phyloP scores from a whole-genome alignment of 2,113 vertebrate species.

The Pluvianellus socialis region DNA sequence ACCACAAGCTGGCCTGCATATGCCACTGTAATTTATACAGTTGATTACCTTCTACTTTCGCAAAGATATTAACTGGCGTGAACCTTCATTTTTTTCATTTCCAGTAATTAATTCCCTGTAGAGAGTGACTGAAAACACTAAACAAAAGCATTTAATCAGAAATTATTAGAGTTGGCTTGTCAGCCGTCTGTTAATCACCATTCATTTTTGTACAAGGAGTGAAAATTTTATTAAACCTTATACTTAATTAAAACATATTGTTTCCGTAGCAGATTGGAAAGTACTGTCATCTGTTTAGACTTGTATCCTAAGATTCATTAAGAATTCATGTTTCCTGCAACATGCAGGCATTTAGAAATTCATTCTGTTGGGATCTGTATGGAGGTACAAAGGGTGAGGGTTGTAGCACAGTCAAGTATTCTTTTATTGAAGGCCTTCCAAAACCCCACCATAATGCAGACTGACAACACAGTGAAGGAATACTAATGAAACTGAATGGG shows the following conservation, averaged over 20 bases:
- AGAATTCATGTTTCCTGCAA: slow-evolving; percentile 28
- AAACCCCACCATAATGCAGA: neutral
- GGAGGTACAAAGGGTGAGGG: slow-evolving; percentile 14
- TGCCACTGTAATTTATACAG: slow-evolving; percentile 52
- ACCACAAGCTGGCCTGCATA: slow-evolving; percentile 41
- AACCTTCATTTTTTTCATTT: slow-evolving; percentile 40
- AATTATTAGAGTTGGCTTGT: slow-evolving; percentile 53
- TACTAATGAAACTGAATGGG: slow-evolving; percentile 17
- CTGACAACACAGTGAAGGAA: slow-evolving; percentile 26
- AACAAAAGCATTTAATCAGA: slow-evolving; percentile 66
- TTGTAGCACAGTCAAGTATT: slow-evolving; percentile 17
- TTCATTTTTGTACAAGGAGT: slow-evolving; percentile 43
- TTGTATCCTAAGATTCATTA: slow-evolving; percentile 40
- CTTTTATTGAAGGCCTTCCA: slow-evolving; percentile 39
- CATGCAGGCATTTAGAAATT: slow-evolving; percentile 28
- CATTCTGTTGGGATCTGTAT: neutral
- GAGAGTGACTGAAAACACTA: slow-evolving; percentile 56
- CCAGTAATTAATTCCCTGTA: slow-evolving; percentile 60
- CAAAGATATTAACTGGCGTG: slow-evolving; percentile 39
- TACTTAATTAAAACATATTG: slow-evolving; percentile 57
- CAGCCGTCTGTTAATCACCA: slow-evolving; percentile 26
- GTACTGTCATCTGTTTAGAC: slow-evolving; percentile 38
- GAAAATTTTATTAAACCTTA: slow-evolving; percentile 51
- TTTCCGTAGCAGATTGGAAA: slow-evolving; percentile 24
- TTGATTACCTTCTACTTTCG: slow-evolving; percentile 47